Conservation (phyloP, 2,113 vertebrate genomes). For the Aleadryas rufinucha region DNA sequence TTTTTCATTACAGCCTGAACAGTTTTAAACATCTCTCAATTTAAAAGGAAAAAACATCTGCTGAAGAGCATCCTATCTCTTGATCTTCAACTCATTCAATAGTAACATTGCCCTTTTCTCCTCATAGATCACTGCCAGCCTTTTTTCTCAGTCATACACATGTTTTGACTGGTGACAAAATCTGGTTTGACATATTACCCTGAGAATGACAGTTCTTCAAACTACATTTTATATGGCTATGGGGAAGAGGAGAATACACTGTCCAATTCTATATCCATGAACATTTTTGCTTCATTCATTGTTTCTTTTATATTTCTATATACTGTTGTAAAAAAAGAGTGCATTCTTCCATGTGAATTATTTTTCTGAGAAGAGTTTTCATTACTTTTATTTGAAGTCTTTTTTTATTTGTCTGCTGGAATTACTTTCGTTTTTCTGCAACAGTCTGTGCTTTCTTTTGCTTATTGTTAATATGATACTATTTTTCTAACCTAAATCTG, state of each 20-base stretch:
- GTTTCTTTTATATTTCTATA: background rate
- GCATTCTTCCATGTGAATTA: background rate
- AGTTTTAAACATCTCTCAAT: background rate
- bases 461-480: background rate
- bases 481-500: background rate
- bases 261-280: background rate
- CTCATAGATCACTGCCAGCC: background rate
- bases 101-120: background rate
- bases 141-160: background rate
- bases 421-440: background rate
- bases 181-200: background rate
- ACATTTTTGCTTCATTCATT: background rate
- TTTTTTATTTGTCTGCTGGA: background rate
- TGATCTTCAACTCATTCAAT: background rate
- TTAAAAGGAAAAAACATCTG: background rate
- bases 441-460: background rate
- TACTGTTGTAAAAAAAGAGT: background rate
- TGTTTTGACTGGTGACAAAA: constrained; percentile 21
- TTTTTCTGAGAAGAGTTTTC: background rate
- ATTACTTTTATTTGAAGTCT: background rate
- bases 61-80: background rate
- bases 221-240: background rate
- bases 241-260: background rate
- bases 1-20: background rate
- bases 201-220: background rate